Evolutionary conservation across 2,797 vertebrate species (phyloP), one percentile per base, ranked within the genome.

Genomic region (Ceyx erithaca): DNA sequence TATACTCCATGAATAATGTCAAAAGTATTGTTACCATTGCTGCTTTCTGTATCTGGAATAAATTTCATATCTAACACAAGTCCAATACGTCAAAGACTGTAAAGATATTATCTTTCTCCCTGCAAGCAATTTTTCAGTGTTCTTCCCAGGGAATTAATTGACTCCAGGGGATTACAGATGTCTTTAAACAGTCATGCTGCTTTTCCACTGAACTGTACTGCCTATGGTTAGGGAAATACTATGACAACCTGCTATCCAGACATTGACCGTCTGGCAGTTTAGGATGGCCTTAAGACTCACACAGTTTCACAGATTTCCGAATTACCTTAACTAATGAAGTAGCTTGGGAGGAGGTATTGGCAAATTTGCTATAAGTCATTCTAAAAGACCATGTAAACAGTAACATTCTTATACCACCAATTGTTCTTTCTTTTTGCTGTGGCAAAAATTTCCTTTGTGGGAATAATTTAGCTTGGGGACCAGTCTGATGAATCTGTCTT

Each of bases 171-270:
- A 40, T 90, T 91, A 78, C 89, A 92, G 82, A 59, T 91, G 88
- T 80, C 75, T 68, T 41, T 85, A 55, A 82, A 57, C 33, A 19
- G 40, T 92, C 93, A 18, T 94, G 81, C 93, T 95, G 93, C 37
- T 94, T 81, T 91, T 90, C 40, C 62, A n/a, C 67, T 57, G 69
- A 92, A 55, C 40, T 49, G 13, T 51, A 94, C 80, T 72, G 82
- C 76, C 80, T 66, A 4, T 11, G 77, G 70, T 67, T 85, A 77
- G 37, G 71, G 48, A 68, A 46, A 28, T 67, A 79, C 14, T 22
- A 26, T 57, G 41, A 59, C 95, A 92, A 73, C 68, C 78, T 95
- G 85, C 40, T 89, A 86, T 73, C 59, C 84, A 87, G 85, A 90
- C 77, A 59, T 66, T 5, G 22, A 35, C 83, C 40, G 15, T 90